Conservation (phyloP, 1,140 invertebrate genomes). For the Drosophila repletoides region DNA sequence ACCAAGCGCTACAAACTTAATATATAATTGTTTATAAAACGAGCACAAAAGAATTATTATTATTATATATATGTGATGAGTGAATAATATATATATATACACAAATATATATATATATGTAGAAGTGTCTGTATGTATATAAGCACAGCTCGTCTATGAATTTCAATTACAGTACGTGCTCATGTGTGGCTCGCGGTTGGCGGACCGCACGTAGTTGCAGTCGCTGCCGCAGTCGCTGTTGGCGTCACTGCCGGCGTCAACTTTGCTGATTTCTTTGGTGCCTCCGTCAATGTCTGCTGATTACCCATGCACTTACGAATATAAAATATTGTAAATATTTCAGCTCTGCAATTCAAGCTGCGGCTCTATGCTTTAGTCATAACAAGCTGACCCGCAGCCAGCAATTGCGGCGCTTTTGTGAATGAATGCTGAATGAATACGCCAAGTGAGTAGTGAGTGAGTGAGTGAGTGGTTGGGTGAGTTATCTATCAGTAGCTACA, state of each 20-base stretch:
- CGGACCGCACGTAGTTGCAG: constrained; percentile 54
- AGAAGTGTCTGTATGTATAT: constrained; percentile 13
- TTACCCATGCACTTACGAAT: constrained; percentile 60
- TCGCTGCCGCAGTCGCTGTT: constrained; percentile 9
- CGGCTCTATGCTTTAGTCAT: constrained; percentile 24
- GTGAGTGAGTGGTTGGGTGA: neutral
- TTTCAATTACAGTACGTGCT: constrained; percentile 75
- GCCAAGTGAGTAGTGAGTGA: neutral
- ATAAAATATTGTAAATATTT: no score
- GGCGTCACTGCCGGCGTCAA: neutral
- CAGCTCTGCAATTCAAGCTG: constrained; percentile 35
- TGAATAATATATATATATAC: constrained; percentile 20
- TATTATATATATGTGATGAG: constrained; percentile 25
- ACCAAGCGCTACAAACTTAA: constrained; percentile 61
- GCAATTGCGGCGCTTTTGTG: constrained; percentile 27
- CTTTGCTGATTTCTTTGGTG: neutral
- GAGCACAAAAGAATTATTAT: constrained; percentile 69
- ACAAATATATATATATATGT: constrained; percentile 6
- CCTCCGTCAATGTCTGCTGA: constrained; percentile 21
- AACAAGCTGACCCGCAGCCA: constrained; percentile 28
- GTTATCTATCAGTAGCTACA: neutral
- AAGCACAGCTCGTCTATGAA: constrained; percentile 54
- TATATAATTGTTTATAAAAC: constrained; percentile 73
- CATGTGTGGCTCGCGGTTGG: constrained; percentile 59
- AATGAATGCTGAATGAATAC: constrained; percentile 33